These are phyloP conservation scores for Pelochelys cantorii DNA, from an alignment of 2,797 vertebrate genomes.

Conservation along the genomic window DNA sequence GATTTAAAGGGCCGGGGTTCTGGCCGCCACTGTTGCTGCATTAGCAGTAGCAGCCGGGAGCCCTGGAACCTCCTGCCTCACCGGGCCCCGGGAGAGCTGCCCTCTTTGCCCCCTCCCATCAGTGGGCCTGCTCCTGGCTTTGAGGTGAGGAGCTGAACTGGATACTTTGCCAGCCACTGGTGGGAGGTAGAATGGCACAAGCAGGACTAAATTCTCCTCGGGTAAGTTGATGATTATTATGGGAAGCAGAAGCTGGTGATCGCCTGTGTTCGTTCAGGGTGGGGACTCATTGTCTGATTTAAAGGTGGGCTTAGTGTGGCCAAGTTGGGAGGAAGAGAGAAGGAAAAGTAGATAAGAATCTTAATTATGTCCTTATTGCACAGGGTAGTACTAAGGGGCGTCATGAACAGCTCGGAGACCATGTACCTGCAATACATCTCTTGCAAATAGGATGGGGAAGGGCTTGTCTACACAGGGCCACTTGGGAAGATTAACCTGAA, in stretches of 20 bases:
- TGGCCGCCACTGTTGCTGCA: too few species aligned
- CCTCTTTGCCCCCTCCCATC: too few species aligned
- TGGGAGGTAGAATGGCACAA: background rate
- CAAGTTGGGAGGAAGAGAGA: background rate
- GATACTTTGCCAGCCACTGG: background rate
- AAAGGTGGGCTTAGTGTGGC: background rate
- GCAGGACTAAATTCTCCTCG: background rate
- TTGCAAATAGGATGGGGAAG: background rate
- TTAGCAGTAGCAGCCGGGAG: too few species aligned
- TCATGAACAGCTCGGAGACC: background rate
- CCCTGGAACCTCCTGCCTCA: too few species aligned
- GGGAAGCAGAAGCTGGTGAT: background rate
- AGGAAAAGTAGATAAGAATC: background rate
- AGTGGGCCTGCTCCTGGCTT: background rate
- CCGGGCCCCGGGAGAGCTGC: too few species aligned
- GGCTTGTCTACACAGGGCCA: background rate
- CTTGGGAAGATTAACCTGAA: background rate
- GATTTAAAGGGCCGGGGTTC: too few species aligned
- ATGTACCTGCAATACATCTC: background rate
- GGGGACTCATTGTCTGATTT: background rate
- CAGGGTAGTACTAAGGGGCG: background rate
- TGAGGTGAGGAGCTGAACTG: background rate
- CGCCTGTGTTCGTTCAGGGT: background rate
- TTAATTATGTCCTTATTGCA: background rate
- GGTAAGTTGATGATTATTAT: background rate